phyloP scores from a whole-genome alignment of 2,888 invertebrate genomes.

The Hirtodrosophila cameraria region DNA sequence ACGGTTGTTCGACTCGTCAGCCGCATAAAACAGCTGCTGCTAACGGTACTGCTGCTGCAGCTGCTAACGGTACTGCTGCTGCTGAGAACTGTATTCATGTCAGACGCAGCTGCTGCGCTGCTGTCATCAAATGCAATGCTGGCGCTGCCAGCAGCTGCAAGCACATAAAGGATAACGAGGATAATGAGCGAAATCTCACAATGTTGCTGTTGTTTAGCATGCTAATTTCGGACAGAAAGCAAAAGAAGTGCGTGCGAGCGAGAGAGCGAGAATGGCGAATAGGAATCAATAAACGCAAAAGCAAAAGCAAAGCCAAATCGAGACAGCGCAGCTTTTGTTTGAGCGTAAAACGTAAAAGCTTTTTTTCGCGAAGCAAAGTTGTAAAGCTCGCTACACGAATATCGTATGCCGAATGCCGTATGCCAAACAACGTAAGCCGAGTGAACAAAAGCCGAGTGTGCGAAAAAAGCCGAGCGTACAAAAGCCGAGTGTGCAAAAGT shows the following conservation, averaged over 20 bases:
- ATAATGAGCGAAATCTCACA: constrained; percentile 12
- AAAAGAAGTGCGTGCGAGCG: constrained; percentile 4
- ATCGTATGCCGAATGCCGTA: constrained; percentile 4
- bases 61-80: constrained; percentile 14
- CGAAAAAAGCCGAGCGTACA: constrained; percentile 14
- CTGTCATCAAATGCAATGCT: constrained; percentile 43
- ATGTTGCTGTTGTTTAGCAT: constrained; percentile 37
- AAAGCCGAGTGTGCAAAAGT: not conserved
- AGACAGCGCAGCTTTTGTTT: constrained; percentile 49
- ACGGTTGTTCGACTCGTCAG: constrained; percentile 24
- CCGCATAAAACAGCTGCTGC: constrained; percentile 40
- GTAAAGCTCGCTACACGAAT: constrained; percentile 40
- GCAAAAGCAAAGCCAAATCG: constrained; percentile 22
- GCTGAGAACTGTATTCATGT: constrained; percentile 41
- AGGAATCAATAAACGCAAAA: constrained; percentile 51
- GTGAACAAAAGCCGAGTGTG: not conserved
- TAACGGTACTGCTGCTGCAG: not conserved
- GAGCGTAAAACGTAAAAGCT: constrained; percentile 64
- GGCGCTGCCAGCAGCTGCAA: constrained; percentile 39
- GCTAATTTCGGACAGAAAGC: constrained; percentile 35
- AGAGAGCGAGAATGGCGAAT: constrained; percentile 25
- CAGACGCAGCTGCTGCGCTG: constrained; percentile 58
- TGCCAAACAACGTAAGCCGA: not conserved
- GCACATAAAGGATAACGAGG: constrained; percentile 14
- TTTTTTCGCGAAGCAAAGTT: constrained; percentile 38